A percentile compares a stretch with the other conserved stretches of the same genome.
phyloP scores from a whole-genome alignment of 2,888 invertebrate genomes.

The Xestia rhomboidea region DNA sequence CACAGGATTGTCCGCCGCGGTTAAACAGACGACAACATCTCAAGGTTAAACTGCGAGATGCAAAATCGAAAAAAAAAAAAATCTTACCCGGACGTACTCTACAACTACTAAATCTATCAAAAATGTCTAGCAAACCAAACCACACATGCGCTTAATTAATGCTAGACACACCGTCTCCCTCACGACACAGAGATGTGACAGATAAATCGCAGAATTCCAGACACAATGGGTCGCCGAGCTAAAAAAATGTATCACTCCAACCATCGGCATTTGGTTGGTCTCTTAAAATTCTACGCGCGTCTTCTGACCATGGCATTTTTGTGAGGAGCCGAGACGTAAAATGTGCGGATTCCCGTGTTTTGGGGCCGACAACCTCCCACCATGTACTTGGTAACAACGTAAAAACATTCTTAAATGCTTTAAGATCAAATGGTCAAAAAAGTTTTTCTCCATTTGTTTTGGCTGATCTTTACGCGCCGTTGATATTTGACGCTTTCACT shows the following conservation, averaged over 20 bases:
- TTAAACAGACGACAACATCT: no score
- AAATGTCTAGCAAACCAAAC: constrained; percentile 18
- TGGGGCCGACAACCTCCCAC: constrained; percentile 72
- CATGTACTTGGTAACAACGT: constrained; percentile 13
- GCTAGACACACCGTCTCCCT: constrained; percentile 50
- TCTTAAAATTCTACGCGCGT: constrained; percentile 71
- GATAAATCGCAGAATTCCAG: constrained; percentile 48
- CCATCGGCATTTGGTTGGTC: constrained; percentile 52
- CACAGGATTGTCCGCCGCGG: no score
- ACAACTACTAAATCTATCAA: background rate
- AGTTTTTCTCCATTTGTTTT: constrained; percentile 5
- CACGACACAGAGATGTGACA: constrained; percentile 50
- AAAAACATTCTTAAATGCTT: constrained; percentile 1
- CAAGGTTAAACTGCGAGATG: no score
- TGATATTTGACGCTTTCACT: background rate
- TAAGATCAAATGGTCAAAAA: constrained; percentile 13
- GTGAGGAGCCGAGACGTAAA: constrained; percentile 66
- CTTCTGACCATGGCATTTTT: constrained; percentile 69
- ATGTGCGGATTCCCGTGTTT: constrained; percentile 68
- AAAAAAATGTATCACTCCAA: constrained; percentile 59
- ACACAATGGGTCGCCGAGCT: constrained; percentile 48
- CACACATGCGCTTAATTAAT: constrained; percentile 36
- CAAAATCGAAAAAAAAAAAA: no score
- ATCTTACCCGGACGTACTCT: background rate
- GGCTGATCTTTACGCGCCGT: background rate